phyloP scores from a whole-genome alignment of 2,888 invertebrate species.

The Acronicta psi region DNA sequence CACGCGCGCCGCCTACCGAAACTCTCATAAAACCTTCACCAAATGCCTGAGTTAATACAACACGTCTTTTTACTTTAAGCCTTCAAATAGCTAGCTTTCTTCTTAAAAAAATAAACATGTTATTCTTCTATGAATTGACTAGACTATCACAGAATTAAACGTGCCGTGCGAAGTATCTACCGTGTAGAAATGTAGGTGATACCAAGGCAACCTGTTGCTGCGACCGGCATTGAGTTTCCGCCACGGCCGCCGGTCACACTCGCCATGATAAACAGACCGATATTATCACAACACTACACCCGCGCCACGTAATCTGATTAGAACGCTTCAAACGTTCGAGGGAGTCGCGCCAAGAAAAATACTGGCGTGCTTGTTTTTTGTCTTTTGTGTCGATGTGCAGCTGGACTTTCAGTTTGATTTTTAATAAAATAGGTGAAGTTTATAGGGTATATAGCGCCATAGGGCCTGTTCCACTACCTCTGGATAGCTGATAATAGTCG shows the following conservation, averaged over 20 bases:
- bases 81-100: no score
- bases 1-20: no score
- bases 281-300: conserved; percentile 56
- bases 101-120: no score
- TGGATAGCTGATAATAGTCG: no score
- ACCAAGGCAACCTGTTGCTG: conserved; percentile 54
- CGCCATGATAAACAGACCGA: conserved; percentile 57
- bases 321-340: conserved; percentile 29
- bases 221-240: conserved; percentile 45
- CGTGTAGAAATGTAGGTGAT: conserved; percentile 26
- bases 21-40: no score
- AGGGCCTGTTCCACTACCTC: no score
- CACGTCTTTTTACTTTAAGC: no score
- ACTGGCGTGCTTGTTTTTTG: conserved; percentile 11
- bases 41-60: no score
- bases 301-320: conserved; percentile 62
- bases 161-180: background rate
- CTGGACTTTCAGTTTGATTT: no score
- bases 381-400: conserved; percentile 9
- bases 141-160: conserved; percentile 6
- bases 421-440: no score
- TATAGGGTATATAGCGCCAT: no score
- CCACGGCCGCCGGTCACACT: conserved; percentile 45
- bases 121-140: conserved; percentile 1
- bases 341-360: conserved; percentile 35